Evolutionary conservation across 2,888 invertebrate species (phyloP), one percentile per base, ranked within the genome.

Genomic region (Unio pictorum): DNA sequence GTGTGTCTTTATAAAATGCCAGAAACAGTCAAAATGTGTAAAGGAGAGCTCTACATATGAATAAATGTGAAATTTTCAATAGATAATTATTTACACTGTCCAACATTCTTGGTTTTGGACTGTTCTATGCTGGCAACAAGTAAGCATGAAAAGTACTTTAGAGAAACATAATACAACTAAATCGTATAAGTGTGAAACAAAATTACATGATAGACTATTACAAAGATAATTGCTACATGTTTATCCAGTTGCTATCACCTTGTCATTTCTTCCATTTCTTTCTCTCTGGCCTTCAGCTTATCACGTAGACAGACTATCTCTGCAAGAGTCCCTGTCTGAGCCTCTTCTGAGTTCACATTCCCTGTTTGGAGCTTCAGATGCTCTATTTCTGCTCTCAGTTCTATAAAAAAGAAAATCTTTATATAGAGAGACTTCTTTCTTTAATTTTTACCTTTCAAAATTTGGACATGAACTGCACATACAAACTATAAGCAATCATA

Each of bases 321-420:
- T 15, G 83, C 79, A 66, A 85, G 75, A 60, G 84, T 81, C 1
- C 80, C 78, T 6, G 76, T 68, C 23, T 84, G 81, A 7, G 81
- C 93, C 91, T 80, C 78, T 45, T 76, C 80, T 67, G 71, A 75
- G 7, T 74, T 78, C 66, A 74, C 76, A 26, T 73, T 66, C 4
- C 82, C 84, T 4, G 75, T 70, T 61, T 93, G 89, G 0, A 92
- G 92, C 70, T 93, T 91, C n/a, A 94, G 88, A 45, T 93, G 91
- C 80, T 93, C 92, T 56, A 95, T 93, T 90, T 94, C 94, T 0
- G 93, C 92, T 73, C 93, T 91, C 69, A 95, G 88, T 85, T 94
- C 94, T 79, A 90, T 88, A 78, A 68, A 66, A 73, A n/a, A 65
- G 62, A 60, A 61, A 55, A 20, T 64, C n/a, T 20, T n/a, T 57